Base-by-base conservation (phyloP, 1,140 invertebrate genomes). In the Drosophila lacertosa region DNA sequence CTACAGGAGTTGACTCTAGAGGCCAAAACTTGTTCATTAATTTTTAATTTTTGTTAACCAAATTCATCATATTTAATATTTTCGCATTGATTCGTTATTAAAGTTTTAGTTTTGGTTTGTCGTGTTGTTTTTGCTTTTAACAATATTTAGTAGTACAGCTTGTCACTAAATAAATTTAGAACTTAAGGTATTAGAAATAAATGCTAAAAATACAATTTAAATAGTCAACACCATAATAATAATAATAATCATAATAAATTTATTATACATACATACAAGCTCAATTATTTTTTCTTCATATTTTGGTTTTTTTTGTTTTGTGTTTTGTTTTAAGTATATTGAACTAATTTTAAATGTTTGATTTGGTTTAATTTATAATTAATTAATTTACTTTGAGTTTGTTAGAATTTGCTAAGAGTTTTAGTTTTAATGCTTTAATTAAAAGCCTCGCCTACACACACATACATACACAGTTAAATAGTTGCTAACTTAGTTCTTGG, bases 251-350 rank as follows among this genome's bases (percentile, higher is more conserved):
- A 76, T 77, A 77, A 77, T 82, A 77, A 84, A 84, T 84, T 68
- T 84, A 84, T 76, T 47, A 79, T 84, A 83, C 79, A 80, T 80
- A 81, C 76, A 84, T 84, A 84, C 80, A 84, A 84, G 80, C 80
- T 84, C 80, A 77, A 79, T 84, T 58, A 76, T 70, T 69, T 66
- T 53, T 73, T 66, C 10, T 26, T 50, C 29, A 48, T 26, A 22
- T 9, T 54, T 26, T 57, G 48, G 6, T 16, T 13, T 18, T 57
- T 77, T 55, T 7, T 33, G 71, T 60, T 48, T 57, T 39, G n/a
- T 42, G 11, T 24, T 48, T 57, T 35, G 37, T 68, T 45, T 62
- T 60, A 60, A 37, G 48, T 60, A 65, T 51, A 65, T 65, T 73
- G 68, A 81, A 81, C 77, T 81, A 81, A 81, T 81, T 76, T 81